Conservation (phyloP, 2,113 vertebrate species). For the Dunckerocampus dactyliophorus region DNA sequence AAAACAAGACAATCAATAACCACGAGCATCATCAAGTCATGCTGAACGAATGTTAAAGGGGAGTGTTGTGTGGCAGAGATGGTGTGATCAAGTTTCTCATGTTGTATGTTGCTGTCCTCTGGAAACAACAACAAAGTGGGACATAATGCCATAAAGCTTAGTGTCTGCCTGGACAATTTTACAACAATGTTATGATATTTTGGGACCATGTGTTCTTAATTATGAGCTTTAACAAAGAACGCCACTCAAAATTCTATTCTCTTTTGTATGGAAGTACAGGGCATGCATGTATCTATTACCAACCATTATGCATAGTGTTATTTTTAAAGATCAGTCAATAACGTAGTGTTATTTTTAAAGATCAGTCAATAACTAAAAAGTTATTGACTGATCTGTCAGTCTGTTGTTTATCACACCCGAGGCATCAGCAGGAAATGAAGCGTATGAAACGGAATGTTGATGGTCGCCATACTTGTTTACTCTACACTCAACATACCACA, state of each 20-base stretch:
- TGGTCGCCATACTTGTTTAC: slow-evolving; percentile 41
- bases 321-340: no score
- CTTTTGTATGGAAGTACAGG: slow-evolving; percentile 14
- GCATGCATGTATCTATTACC: slow-evolving; percentile 27
- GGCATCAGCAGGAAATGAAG: slow-evolving; percentile 43
- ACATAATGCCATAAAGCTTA: neutral
- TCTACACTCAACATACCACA: slow-evolving; percentile 20
- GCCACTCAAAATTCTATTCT: slow-evolving; percentile 19
- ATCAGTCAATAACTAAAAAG: no score
- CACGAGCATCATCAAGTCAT: neutral
- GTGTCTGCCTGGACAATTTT: slow-evolving; percentile 9
- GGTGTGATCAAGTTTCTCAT: neutral
- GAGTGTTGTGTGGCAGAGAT: neutral
- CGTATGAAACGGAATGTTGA: slow-evolving; percentile 53
- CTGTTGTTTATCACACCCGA: slow-evolving; percentile 24
- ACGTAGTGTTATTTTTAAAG: no score
- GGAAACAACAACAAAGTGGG: neutral
- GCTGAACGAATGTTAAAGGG: neutral
- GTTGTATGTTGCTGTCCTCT: neutral
- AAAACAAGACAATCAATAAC: neutral
- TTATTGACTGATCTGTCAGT: neutral
- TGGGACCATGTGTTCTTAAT: slow-evolving; percentile 12
- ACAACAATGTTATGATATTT: slow-evolving; percentile 4
- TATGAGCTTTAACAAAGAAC: slow-evolving; percentile 14
- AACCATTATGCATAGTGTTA: slow-evolving; percentile 6